A percentile compares a stretch with the other conserved stretches of the same genome.
These are phyloP conservation scores for Thalassaphorura encarpata DNA, from an alignment of 1,140 invertebrate species.

Conservation along the genomic window DNA sequence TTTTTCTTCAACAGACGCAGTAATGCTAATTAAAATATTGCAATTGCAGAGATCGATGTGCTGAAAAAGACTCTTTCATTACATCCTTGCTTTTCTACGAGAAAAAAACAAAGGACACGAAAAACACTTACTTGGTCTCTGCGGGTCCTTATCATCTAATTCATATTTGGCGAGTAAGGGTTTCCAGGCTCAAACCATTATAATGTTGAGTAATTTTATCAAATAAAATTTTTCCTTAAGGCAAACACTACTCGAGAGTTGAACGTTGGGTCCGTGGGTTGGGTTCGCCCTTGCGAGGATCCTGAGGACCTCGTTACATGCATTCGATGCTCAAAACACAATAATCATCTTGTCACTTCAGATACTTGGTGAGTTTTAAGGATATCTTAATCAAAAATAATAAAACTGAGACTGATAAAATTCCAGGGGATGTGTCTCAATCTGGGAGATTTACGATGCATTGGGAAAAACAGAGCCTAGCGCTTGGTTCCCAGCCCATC, in stretches of 20 bases:
- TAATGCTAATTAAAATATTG: background rate
- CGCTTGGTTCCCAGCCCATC: conserved; percentile 4
- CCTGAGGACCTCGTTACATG: conserved; percentile 11
- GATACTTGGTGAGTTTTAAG: too few relatives aligned
- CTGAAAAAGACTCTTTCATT: conserved; percentile 9
- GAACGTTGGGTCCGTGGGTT: conserved; percentile 16
- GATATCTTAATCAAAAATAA: too few relatives aligned
- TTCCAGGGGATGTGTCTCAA: conserved; percentile 12
- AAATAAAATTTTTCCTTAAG: background rate
- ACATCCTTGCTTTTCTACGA: conserved; percentile 4
- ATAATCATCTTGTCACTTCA: conserved; percentile 7
- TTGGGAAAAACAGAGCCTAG: conserved; percentile 10
- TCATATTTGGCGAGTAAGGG: conserved; percentile 15
- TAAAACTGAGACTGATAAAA: too few relatives aligned
- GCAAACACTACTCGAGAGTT: conserved; percentile 15
- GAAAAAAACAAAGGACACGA: background rate
- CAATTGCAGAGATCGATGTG: conserved; percentile 2
- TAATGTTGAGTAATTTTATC: background rate
- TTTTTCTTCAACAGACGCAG: background rate
- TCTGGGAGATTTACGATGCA: conserved; percentile 10
- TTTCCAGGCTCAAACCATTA: background rate
- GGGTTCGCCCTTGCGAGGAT: conserved; percentile 10
- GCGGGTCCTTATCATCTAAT: conserved; percentile 16
- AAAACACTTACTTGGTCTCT: conserved; percentile 12
- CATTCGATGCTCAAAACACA: conserved; percentile 7